Base-by-base conservation (phyloP, 1,140 invertebrate species). In the Rhopalosiphum maidis region DNA sequence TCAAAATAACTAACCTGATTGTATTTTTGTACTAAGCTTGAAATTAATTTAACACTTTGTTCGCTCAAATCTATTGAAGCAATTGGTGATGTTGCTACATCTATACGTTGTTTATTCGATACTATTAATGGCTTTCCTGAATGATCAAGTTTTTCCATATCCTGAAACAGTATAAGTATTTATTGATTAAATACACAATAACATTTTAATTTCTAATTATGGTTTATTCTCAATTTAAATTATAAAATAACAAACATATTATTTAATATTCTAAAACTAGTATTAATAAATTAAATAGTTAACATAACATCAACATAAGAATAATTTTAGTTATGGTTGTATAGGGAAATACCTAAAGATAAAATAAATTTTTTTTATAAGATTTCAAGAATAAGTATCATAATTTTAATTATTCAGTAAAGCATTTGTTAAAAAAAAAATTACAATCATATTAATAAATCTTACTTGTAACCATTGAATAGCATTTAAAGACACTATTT, bases 401-500 rank as follows among this genome's bases (percentile, higher is more conserved):
- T 4, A 30, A 86, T 46, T 43, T 48, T 7, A 46, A 87, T 22
- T 21, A 48, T 48, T 18, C n/a, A n/a, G 4, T 5, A 18, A 83
- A 48, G 18, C 25, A 6, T 41, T n/a, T n/a, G 1, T 83, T 60
- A n/a, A 18, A 68, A n/a, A 54, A 54, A 68, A 68, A 68, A 68
- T n/a, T 0, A 15, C 5, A 0, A 77, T n/a, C 30, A 77, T 60
- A 23, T 60, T 30, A 51, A 48, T 48, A 48, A 77, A 82, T 46
- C 30, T 43, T 89, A 93, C 94, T 82, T 94, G 93, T n/a, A 94
- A 89, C 94, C 94, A 94, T 68, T 93, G 46, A 41, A 94, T 88
- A 46, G 93, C 91, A 54, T 54, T 88, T 83, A 94, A 55, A n/a
- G 94, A 90, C 35, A 60, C 91, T 37, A 8, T 83, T 89, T 89